Base-by-base conservation (phyloP, 2,888 invertebrate species). In the Eupithecia abbreviata region DNA sequence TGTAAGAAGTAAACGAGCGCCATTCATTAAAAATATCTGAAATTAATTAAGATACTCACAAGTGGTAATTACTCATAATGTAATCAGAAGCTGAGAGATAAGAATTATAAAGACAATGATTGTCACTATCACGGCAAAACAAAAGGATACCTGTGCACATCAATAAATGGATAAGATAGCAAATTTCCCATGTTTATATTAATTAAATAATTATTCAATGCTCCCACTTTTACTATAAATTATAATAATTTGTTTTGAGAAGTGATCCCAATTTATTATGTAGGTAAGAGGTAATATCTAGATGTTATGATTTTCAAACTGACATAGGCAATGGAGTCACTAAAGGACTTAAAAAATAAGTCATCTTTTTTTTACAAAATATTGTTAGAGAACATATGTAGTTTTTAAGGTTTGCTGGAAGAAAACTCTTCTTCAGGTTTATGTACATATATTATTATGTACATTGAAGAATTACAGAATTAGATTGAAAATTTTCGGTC, bases 81-180 rank as follows among this genome's bases (percentile, higher is more conserved):
- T 30, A 68, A 71, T 74, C 49, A 70, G 72, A 73, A 12, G 65
- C 81, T 80, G 75, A 68, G n/a, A 84, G 91, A 90, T 89, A 91
- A 88, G 85, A 86, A 87, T 85, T 84, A 82, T 78, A 80, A 78
- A 83, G 82, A 82, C 82, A 81, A 82, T 82, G 80, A 78, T 79
- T 82, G 77, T 72, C 76, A 77, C 45, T 77, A 77, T 77, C 72
- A 78, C 30, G 58, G 58, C 71, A 71, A 72, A 80, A 81, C 82
- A 82, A 82, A 81, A 81, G 75, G 76, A 80, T 79, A 82, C 80
- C 76, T 81, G 70, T 47, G 69, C 51, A 79, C 67, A 70, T 76
- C 72, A 70, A 77, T 82, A 79, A 77, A 81, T 62, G 77, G 81
- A 82, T 84, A 83, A 82, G 73, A 75, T 49, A 76, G 78, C 78